A percentile compares a stretch with the other conserved stretches of the same genome.
Evolutionary conservation across 2,888 invertebrate genomes (phyloP).

Genomic region (Aporophyla lueneburgensis): DNA sequence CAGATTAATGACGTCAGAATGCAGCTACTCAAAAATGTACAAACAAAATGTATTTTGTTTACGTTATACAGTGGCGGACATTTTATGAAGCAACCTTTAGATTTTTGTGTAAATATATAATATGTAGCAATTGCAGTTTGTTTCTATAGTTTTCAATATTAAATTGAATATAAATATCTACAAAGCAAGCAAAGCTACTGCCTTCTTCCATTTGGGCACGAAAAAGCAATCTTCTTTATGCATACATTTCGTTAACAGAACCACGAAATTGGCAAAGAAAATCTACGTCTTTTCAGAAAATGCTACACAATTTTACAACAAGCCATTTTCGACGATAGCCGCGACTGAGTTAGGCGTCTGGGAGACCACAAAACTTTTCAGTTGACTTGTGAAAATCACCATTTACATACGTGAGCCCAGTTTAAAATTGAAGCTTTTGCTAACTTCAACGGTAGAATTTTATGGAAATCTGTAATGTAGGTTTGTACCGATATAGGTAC

Average conservation of each 20-base stretch:
- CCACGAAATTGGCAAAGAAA: slow-evolving; percentile 17
- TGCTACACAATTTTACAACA: slow-evolving; percentile 22
- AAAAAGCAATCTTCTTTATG: neutral
- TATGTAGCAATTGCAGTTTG: neutral
- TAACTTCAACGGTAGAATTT: slow-evolving; percentile 14
- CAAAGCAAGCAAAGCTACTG: too few relatives aligned
- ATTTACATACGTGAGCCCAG: slow-evolving; percentile 44
- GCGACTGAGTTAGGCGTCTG: slow-evolving; percentile 15
- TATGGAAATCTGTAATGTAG: slow-evolving; percentile 7
- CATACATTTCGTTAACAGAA: slow-evolving; percentile 6
- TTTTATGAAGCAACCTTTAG: slow-evolving; percentile 1
- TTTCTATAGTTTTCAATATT: neutral
- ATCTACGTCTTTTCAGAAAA: slow-evolving; percentile 17
- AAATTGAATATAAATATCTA: neutral
- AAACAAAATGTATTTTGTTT: slow-evolving; percentile 43
- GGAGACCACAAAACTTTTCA: slow-evolving; percentile 35
- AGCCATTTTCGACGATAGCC: slow-evolving; percentile 24
- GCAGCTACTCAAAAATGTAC: slow-evolving; percentile 45
- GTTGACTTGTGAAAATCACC: slow-evolving; percentile 38
- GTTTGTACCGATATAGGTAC: neutral
- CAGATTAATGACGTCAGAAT: slow-evolving; percentile 50
- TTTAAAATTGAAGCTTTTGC: slow-evolving; percentile 31
- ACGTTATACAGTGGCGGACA: slow-evolving; percentile 35
- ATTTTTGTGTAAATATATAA: neutral
- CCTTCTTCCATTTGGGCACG: neutral